Evolutionary conservation across 2,888 invertebrate species (phyloP), one percentile per base, ranked within the genome.

Genomic region (Papilio demoleus): DNA sequence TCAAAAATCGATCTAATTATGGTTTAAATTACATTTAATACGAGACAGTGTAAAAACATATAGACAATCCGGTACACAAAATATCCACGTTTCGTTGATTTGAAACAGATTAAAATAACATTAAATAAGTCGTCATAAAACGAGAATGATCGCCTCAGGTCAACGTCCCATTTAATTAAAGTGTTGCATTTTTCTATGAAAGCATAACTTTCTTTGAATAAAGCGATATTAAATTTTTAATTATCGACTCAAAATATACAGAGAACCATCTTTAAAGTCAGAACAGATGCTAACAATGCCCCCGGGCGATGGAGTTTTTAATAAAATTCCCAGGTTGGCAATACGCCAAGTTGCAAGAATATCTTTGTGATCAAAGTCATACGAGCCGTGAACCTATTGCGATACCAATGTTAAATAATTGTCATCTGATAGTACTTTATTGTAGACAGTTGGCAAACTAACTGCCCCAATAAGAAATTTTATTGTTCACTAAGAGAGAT

Each of bases 301-400:
- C 59, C 12, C 6, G 36, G 38, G 63, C 47, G 53, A 71, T 76
- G 74, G 72, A 73, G 74, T 80, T 82, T 84, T 85, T 87, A 83
- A 83, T 83, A 82, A 83, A 86, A 86, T 84, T 81, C 80, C 77
- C 74, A 70, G 53, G 70, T 76, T 88, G 88, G 88, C 86, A 68
- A 40, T 70, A 67, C 70, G 86, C 88, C 88, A 87, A 45, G 42
- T 38, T 66, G 34, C 34, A 58, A 63, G 68, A 63, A 63, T 63
- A 58, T 68, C 63, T 68, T 68, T 62, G 47, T 36, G 45, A 45
- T 58, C 58, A 36, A 12, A 63, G 63, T 9, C 40, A 38, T 40
- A 42, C 11, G 58, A 42, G 34, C 31, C 53, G 36, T 11, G 53
- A 59, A 50, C 53, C 17, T n/a, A 38, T 50, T 50, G 12, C 19